Evolutionary conservation across 2,888 invertebrate species (phyloP).

Genomic region (Cheilosia urbana): DNA sequence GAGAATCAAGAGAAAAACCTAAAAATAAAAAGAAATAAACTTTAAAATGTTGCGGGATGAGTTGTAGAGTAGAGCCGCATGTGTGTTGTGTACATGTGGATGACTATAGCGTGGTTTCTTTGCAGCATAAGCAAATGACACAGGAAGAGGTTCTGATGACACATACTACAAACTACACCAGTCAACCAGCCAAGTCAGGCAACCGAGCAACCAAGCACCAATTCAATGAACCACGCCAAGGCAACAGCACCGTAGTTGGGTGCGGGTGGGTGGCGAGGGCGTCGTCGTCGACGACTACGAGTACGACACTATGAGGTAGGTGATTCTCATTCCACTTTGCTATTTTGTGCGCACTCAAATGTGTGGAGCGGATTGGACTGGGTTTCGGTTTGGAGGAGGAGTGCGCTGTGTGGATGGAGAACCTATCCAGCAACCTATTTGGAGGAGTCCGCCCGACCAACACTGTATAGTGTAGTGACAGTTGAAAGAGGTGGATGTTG

Average conservation of each 20-base stretch:
- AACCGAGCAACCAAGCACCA: slow-evolving; percentile 47
- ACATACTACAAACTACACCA: slow-evolving; percentile 61
- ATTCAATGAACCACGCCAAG: slow-evolving; percentile 71
- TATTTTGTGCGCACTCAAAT: slow-evolving; percentile 68
- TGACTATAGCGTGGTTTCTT: slow-evolving; percentile 27
- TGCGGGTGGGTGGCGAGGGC: slow-evolving; percentile 38
- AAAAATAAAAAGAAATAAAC: slow-evolving; percentile 54
- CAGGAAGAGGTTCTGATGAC: slow-evolving; percentile 70
- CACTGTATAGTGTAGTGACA: slow-evolving; percentile 61
- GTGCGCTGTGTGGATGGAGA: slow-evolving; percentile 23
- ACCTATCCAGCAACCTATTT: slow-evolving; percentile 67
- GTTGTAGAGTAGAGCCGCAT: slow-evolving; percentile 24
- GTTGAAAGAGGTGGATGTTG: slow-evolving; percentile 55
- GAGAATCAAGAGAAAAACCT: slow-evolving; percentile 68
- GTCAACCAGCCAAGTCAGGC: slow-evolving; percentile 28
- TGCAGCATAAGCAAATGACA: slow-evolving; percentile 63
- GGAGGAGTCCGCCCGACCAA: slow-evolving; percentile 43
- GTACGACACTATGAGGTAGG: slow-evolving; percentile 44
- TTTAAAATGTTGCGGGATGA: slow-evolving; percentile 59
- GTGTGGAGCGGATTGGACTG: slow-evolving; percentile 69
- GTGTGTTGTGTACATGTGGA: slow-evolving; percentile 6
- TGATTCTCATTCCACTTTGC: slow-evolving; percentile 68
- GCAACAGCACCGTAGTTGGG: slow-evolving; percentile 20
- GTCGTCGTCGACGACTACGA: slow-evolving; percentile 4
- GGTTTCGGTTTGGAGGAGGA: slow-evolving; percentile 34